phyloP scores from a whole-genome alignment of 2,888 invertebrate genomes.

The Philaethria dido region DNA sequence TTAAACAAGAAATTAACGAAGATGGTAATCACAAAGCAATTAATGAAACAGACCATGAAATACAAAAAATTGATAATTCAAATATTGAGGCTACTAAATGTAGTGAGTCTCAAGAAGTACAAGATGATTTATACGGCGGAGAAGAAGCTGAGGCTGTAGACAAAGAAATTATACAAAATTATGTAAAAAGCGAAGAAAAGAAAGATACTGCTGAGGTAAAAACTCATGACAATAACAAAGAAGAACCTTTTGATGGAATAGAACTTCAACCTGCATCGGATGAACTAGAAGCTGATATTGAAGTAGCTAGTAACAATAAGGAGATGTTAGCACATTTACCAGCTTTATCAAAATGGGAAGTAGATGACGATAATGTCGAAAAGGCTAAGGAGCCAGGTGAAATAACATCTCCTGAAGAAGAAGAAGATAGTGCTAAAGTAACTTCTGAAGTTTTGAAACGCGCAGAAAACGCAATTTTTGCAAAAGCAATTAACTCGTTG shows the following conservation, averaged over 20 bases:
- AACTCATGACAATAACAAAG: constrained; percentile 69
- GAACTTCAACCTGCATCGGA: constrained; percentile 84
- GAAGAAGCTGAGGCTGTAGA: constrained; percentile 82
- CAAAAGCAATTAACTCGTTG: constrained; percentile 93
- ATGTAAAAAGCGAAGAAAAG: constrained; percentile 72
- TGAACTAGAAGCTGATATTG: constrained; percentile 82
- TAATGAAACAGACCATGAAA: constrained; percentile 42
- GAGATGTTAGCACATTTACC: constrained; percentile 90
- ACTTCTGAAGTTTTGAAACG: constrained; percentile 95
- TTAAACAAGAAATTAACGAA: constrained; percentile 44
- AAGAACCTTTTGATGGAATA: constrained; percentile 82
- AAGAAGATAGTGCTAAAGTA: constrained; percentile 86
- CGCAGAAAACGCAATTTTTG: constrained; percentile 96
- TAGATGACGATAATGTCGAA: constrained; percentile 83
- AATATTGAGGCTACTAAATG: constrained; percentile 49
- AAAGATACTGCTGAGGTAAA: constrained; percentile 53
- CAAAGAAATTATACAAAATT: constrained; percentile 83
- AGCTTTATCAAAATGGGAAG: constrained; percentile 95
- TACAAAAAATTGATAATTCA: constrained; percentile 51
- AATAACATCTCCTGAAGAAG: constrained; percentile 73
- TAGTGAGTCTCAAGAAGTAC: constrained; percentile 48
- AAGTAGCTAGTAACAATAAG: constrained; percentile 67
- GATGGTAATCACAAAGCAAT: constrained; percentile 44
- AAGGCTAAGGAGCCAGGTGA: constrained; percentile 77
- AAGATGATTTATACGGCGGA: constrained; percentile 80